Evolutionary conservation across 2,888 invertebrate species (phyloP).

Genomic region (Baccha elongata): DNA sequence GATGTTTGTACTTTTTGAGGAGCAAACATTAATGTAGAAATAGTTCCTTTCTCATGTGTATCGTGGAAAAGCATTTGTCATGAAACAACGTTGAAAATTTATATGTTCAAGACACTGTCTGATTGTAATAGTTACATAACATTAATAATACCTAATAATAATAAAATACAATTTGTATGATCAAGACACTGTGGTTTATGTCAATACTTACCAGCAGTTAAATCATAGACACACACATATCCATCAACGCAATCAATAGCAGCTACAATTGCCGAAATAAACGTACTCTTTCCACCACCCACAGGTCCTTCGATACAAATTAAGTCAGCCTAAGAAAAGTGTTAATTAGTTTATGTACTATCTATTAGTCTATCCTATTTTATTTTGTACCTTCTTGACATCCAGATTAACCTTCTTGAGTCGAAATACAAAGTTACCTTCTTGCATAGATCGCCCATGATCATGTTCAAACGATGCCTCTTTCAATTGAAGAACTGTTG

Average conservation of each 20-base stretch:
- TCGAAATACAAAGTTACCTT: slow-evolving; percentile 74
- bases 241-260: slow-evolving; percentile 90
- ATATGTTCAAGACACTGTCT: no score
- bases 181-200: no score
- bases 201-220: slow-evolving; percentile 84
- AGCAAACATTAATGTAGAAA: no score
- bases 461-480: slow-evolving; percentile 84
- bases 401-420: slow-evolving; percentile 80
- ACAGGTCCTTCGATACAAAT: slow-evolving; percentile 94
- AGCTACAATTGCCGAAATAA: slow-evolving; percentile 92
- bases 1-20: no score
- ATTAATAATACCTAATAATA: no score
- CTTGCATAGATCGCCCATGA: slow-evolving; percentile 37
- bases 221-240: slow-evolving; percentile 87
- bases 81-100: no score
- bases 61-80: no score
- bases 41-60: no score
- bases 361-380: not conserved
- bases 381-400: slow-evolving; percentile 78
- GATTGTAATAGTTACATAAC: no score
- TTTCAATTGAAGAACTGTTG: slow-evolving; percentile 84
- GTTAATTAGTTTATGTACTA: slow-evolving; percentile 50
- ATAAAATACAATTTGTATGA: no score
- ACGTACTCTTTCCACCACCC: slow-evolving; percentile 95
- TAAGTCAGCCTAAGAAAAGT: slow-evolving; percentile 87